Base-by-base conservation (phyloP, 2,113 vertebrate genomes). In the Calypte anna region DNA sequence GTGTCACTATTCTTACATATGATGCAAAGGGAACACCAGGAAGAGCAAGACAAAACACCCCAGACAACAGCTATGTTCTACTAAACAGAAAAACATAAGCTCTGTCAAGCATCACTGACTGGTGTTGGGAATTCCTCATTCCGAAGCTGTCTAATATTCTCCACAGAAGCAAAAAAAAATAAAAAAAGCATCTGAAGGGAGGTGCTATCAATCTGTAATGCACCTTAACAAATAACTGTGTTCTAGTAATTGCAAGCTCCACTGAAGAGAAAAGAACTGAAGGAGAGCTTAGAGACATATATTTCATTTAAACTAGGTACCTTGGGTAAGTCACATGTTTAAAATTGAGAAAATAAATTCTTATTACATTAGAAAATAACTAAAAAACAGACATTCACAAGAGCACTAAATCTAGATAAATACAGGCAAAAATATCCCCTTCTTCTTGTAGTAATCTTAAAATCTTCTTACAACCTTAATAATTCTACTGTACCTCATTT, bases 251-350 rank as follows among this genome's bases (percentile, higher is more conserved):
- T 92, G 36, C 36, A 63, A 79, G 40, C 40, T 83, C 69, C 6
- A 10, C 27, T 24, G 1, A 57, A 91, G 54, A 87, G 67, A 87
- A 83, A 53, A 43, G 18, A 84, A 62, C 63, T 50, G 30, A 69
- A 80, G 54, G 44, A 68, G 48, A 95, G 66, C 84, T 79, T 61
- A 91, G 91, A 97, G 87, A 58, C 38, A 84, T 82, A 93, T 91
- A 88, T 86, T 91, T 80, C 74, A 93, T 91, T 93, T 94, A 94
- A 94, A 95, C 38, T 88, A 82, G 67, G 48, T 90, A 38, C 61
- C 88, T 81, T 74, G 90, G 82, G 88, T 88, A 68, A 96, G 93
- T 66, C 59, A 82, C 24, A 77, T 55, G 68, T 63, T 91, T 90
- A 68, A 93, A 73, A 86, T 5, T 73, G 61, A 88, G 92, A 94